Base-by-base conservation (phyloP, 2,113 vertebrate species). In the Malaclemys terrapin region DNA sequence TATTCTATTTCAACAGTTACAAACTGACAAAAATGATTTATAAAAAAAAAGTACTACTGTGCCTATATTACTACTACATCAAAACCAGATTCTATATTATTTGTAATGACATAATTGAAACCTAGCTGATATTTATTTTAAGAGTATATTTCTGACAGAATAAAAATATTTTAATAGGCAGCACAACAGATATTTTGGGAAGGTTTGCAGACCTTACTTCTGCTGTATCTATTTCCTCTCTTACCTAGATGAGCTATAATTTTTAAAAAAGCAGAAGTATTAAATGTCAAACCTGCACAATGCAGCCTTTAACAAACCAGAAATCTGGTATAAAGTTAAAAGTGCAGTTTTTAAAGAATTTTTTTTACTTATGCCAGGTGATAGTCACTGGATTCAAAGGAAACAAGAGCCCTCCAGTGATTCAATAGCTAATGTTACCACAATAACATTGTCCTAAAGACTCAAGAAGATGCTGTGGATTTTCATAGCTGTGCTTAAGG, bases 301-400 rank as follows among this genome's bases (percentile, higher is more conserved):
- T 82, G 52, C 54, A 54, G 54, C 79, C 93, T 98, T 95, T 96
- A 94, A 91, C 72, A 96, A 95, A 95, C 31, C 75, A 84, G 87
- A 97, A 97, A 96, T 87, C 87, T 82, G 92, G 90, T 95, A 94
- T 84, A 95, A 95, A 93, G n/a, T 52, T 89, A 96, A 97, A 93
- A 12, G 75, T 52, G 75, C 53, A 80, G 54, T 84, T 93, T 95
- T 93, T 89, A 79, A 82, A 89, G 31, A 24, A 22, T 53, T 54
- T 54, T 54, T 93, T 96, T 97, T 87, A 88, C 85, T 90, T 47
- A 57, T 81, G 79, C 50, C 85, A 91, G 65, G 88, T 93, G 96
- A 93, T 84, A 92, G 59, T 96, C 88, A 97, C 11, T 92, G 96
- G 62, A 35, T 84, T 93, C 82, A 88, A 54, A 93, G 94, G 91